Conservation (phyloP, 2,797 vertebrate species). For the Chiroxiphia lanceolata region DNA sequence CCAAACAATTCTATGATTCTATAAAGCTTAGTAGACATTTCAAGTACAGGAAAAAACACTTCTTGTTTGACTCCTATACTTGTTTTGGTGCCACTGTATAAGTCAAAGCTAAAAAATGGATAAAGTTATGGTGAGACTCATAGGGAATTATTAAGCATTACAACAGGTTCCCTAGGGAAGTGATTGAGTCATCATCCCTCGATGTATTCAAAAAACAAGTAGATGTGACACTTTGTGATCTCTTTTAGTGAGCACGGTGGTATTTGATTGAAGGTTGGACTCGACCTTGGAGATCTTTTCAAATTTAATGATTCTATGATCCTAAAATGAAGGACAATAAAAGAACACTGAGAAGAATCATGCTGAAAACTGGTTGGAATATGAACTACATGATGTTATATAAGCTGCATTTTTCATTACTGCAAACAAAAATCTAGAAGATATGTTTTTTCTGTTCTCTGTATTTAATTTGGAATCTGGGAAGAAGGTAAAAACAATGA, state of each 20-base stretch:
- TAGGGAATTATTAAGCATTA: background rate
- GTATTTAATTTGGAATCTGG: background rate
- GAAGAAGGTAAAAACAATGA: slow-evolving; percentile 4
- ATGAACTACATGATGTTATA: background rate
- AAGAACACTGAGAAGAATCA: background rate
- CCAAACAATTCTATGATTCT: background rate
- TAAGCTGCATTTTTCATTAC: background rate
- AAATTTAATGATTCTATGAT: background rate
- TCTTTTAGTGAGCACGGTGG: background rate
- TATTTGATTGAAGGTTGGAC: rapidly evolving
- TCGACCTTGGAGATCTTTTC: background rate
- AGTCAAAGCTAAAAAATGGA: background rate
- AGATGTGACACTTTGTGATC: background rate
- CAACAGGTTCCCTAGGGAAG: background rate
- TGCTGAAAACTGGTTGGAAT: background rate
- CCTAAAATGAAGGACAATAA: background rate
- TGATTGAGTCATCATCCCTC: too few species aligned
- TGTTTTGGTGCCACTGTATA: background rate
- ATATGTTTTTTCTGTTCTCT: background rate
- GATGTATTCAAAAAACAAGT: background rate
- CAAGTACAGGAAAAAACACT: rapidly evolving
- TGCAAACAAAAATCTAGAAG: background rate
- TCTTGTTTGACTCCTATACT: background rate
- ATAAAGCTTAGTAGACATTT: background rate
- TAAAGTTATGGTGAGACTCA: background rate